Evolutionary conservation across 1,140 invertebrate genomes (phyloP), one percentile per base, ranked within the genome.

Genomic region (Procambarus virginalis): DNA sequence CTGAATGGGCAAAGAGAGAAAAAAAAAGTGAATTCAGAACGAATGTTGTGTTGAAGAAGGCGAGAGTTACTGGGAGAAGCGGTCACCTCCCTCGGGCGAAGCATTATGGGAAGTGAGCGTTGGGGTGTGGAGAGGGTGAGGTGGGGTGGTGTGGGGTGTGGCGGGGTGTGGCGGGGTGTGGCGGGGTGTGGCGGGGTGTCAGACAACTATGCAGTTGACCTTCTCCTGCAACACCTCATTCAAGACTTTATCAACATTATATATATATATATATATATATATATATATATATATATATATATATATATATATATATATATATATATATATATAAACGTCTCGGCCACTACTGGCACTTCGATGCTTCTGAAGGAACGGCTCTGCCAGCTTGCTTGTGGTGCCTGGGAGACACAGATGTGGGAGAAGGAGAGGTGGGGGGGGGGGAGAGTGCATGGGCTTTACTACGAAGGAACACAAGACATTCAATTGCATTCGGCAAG

Each of bases 401-500:
- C 60, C 17, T 17, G 4, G 4, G 60, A 20, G 60, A 64, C 12
- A 17, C 17, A 17, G 4, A 17, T 64, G 4, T 64, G 55, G 55
- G 55, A 58, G 55, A 12, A 12, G 55, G 70, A 34, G 34, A 34
- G 34, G 70, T 75, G 49, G 14, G 46, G 45, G 77, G 22, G 77
- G 78, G 34, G 20, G 22, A 6, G 14, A 49, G 34, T 49, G 64
- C 12, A 12, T 12, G 64, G 64, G 64, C n/a, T 12, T 14, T n/a
- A 12, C 12, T 12, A 48, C 9, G 83, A 45, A n/a, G 49, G 8
- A 46, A 51, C 20, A 68, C 46, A n/a, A 46, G 64, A 79, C 78
- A 79, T 86, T 79, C 84, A 12, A 79, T 70, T 86, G 84, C 84
- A 86, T 86, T 86, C 84, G 84, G 77, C 84, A 86, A 86, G 84